phyloP scores from a whole-genome alignment of 2,113 vertebrate species.

The Chlorodrepanis virens region DNA sequence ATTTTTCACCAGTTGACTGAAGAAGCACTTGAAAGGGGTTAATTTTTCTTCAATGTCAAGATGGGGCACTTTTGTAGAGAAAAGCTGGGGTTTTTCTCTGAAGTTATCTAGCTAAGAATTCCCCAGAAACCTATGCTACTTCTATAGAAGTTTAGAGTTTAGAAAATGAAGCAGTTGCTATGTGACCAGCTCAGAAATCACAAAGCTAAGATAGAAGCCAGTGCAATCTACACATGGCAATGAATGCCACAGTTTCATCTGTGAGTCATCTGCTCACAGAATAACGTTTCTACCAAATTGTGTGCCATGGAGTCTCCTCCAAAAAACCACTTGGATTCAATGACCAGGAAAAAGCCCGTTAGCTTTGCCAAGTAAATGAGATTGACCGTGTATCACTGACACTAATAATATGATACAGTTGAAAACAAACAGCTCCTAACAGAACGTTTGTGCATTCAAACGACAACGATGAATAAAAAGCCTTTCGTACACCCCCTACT shows the following conservation, averaged over 20 bases:
- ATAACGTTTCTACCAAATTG: neutral
- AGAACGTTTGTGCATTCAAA: neutral
- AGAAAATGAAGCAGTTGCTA: neutral
- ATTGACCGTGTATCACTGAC: neutral
- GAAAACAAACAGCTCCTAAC: neutral
- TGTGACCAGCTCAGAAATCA: neutral
- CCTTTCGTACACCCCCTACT: neutral
- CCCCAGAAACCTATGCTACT: neutral
- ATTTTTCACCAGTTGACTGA: neutral
- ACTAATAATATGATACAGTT: neutral
- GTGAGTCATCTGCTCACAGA: neutral
- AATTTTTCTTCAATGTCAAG: neutral
- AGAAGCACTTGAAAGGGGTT: neutral
- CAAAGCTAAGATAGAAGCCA: neutral
- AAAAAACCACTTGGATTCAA: neutral
- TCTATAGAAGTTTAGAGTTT: neutral
- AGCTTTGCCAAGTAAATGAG: neutral
- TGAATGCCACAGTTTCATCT: neutral
- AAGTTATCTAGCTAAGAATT: neutral
- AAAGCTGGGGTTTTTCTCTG: neutral
- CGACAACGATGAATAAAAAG: neutral
- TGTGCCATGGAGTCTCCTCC: neutral
- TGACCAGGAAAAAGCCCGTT: neutral
- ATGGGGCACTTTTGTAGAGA: neutral
- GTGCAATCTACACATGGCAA: neutral